Conservation (phyloP, 92 coral and sea anemone genomes). For the Chrysogorgia sp. region DNA sequence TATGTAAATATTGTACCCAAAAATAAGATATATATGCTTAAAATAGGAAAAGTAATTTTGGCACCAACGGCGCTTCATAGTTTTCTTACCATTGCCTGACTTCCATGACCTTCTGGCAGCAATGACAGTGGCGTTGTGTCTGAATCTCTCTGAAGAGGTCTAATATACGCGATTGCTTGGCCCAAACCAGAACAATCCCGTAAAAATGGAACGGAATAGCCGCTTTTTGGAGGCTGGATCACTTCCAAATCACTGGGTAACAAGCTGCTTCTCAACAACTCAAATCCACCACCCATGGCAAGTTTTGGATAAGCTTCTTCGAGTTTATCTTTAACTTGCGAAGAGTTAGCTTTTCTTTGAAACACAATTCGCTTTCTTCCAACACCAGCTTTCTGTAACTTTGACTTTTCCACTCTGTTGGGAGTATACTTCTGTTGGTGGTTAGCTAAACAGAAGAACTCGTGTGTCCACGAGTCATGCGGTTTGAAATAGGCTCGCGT, state of each 20-base stretch:
- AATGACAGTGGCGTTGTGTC: background rate
- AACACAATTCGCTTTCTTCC: too few species aligned
- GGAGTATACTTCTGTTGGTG: slow-evolving; percentile 42
- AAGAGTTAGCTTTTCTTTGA: slow-evolving; percentile 37
- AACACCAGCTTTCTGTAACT: slow-evolving; percentile 52
- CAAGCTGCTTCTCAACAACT: slow-evolving; percentile 45
- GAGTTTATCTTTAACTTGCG: slow-evolving; percentile 56
- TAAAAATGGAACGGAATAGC: slow-evolving; percentile 35
- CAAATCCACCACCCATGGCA: slow-evolving; percentile 57
- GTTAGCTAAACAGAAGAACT: slow-evolving; percentile 55
- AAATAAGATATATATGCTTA: too few species aligned
- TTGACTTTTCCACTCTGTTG: slow-evolving; percentile 38
- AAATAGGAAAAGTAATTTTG: too few species aligned
- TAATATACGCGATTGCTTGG: slow-evolving; percentile 10
- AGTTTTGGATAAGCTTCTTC: slow-evolving; percentile 56
- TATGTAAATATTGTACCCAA: too few species aligned
- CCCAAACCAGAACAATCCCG: slow-evolving; percentile 30
- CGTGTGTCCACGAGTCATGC: slow-evolving; percentile 49
- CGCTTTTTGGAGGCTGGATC: slow-evolving; percentile 29
- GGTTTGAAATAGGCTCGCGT: slow-evolving; percentile 6
- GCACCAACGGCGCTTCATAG: too few species aligned
- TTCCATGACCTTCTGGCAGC: too few species aligned
- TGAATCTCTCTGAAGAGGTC: background rate
- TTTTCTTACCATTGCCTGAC: too few species aligned
- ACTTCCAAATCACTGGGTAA: slow-evolving; percentile 11